These are phyloP conservation scores for Podarcis muralis DNA, from an alignment of 2,113 vertebrate species.

Conservation along the genomic window DNA sequence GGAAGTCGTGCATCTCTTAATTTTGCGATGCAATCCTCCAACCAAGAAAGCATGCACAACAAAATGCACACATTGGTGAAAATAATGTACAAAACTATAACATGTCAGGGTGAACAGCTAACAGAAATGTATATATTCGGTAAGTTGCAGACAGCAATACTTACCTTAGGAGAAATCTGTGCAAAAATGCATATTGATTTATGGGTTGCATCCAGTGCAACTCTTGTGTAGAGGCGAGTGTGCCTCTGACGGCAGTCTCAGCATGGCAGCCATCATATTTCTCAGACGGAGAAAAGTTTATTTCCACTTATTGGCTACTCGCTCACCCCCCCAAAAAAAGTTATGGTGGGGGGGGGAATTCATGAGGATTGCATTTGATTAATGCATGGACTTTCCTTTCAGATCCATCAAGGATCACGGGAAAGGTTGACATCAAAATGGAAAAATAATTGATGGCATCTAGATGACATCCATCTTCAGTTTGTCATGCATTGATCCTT, in stretches of 20 bases:
- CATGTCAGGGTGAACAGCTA: neutral
- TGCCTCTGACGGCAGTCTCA: too few relatives aligned
- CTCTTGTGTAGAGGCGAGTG: too few relatives aligned
- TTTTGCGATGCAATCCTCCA: neutral
- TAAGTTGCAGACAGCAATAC: too few relatives aligned
- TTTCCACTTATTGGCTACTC: neutral
- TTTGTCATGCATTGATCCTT: neutral
- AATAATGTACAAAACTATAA: neutral
- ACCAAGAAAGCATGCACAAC: neutral
- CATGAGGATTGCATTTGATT: conserved; percentile 48
- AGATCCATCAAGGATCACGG: conserved; percentile 34
- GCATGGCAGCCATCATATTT: neutral
- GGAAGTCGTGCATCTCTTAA: neutral
- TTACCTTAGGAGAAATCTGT: too few relatives aligned
- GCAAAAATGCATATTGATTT: too few relatives aligned
- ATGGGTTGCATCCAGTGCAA: too few relatives aligned
- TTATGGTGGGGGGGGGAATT: conserved; percentile 20
- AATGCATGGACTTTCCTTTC: conserved; percentile 39
- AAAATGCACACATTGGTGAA: neutral
- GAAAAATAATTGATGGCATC: conserved; percentile 53
- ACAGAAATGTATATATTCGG: neutral
- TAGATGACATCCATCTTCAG: conserved; percentile 35
- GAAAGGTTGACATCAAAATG: conserved; percentile 28
- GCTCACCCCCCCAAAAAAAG: neutral
- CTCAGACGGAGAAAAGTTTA: neutral